phyloP scores from a whole-genome alignment of 2,797 vertebrate genomes.

The Psittacula derbiana region DNA sequence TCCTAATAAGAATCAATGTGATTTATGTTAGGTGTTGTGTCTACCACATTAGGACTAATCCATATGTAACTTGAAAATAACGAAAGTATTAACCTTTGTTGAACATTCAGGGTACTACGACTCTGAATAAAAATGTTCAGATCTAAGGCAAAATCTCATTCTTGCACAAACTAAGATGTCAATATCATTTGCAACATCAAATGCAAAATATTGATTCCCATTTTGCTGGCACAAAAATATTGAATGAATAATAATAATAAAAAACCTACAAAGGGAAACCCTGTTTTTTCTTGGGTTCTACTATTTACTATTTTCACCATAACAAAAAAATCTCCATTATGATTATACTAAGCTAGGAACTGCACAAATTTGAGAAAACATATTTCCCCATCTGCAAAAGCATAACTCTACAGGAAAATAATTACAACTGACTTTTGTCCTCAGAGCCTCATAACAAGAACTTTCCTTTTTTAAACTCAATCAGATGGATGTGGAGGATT shows the following conservation, averaged over 20 bases:
- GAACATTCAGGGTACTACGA: neutral
- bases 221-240: neutral
- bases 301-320: neutral
- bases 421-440: neutral
- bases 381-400: neutral
- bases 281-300: neutral
- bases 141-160: neutral
- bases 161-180: neutral
- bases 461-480: neutral
- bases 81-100: neutral
- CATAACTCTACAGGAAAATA: neutral
- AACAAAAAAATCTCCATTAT: neutral
- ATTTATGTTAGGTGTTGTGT: neutral
- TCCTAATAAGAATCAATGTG: neutral
- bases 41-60: neutral
- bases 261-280: accelerated
- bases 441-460: neutral
- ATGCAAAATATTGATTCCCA: neutral
- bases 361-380: neutral
- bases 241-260: neutral
- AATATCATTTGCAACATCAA: neutral
- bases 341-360: neutral
- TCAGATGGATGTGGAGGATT: neutral
- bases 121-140: neutral
- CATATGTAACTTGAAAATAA: neutral